Evolutionary conservation across 2,113 vertebrate genomes (phyloP), one percentile per base, ranked within the genome.

Genomic region (Mus spicilegus): DNA sequence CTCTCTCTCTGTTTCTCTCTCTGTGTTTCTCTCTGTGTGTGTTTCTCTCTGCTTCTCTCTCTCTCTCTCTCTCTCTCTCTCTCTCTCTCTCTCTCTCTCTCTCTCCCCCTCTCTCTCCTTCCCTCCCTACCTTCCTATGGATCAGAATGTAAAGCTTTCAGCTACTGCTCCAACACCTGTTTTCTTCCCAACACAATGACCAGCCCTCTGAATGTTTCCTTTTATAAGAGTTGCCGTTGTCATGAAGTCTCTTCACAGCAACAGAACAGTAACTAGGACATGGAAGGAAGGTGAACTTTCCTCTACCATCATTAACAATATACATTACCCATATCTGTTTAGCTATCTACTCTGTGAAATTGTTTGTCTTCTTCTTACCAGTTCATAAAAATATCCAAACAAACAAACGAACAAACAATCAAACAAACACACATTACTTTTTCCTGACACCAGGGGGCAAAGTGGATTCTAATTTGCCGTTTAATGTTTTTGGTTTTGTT

Each of bases 361-460:
- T 65, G 3, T 85, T 72, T 73, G 14, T 84, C 69, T 65, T 94
- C 91, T 90, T 90, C 67, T 82, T 54, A 58, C 1, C 70, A 24
- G 42, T 87, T 93, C 73, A 85, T 85, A 63, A 95, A 92, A 76
- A 90, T 49, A 51, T 67, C 65, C 88, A 3, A 87, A 85, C 76
- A 77, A 17, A 77, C 90, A 5, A 81, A 42, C 42, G 42, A 42
- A 42, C 88, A 3, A 87, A 85, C 76, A 77, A 17, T 51, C 90
- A 5, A 81, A 80, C 76, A 46, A 16, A 51, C 30, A 78, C 8
- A 56, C 4, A 5, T 51, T 65, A 84, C 39, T 80, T 30, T 88
- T 85, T n/a, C 39, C 81, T 63, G 5, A 88, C 33, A 36, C 76
- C 67, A 65, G 65, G 20, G 76, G 58, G 26, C 26, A 93, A 86